A percentile compares a stretch with the other conserved stretches of the same genome.
phyloP scores from a whole-genome alignment of 2,797 vertebrate genomes.

The Phoeniculus purpureus region DNA sequence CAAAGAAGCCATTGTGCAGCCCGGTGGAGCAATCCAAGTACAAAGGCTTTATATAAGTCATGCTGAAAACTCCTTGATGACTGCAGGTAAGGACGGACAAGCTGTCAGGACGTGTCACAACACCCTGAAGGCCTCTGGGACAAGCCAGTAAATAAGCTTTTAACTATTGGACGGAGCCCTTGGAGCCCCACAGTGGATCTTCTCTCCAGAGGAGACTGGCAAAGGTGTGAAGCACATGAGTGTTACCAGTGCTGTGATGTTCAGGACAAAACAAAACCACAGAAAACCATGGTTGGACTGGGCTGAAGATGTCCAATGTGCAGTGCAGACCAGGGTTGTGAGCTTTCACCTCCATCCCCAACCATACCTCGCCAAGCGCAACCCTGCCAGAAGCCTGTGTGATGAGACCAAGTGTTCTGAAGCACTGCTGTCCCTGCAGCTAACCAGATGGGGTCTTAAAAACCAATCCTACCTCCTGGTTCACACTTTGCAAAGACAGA shows the following conservation, averaged over 20 bases:
- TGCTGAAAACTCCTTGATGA: constrained; percentile 75
- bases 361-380: neutral
- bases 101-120: constrained; percentile 48
- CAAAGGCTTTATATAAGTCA: constrained; percentile 71
- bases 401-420: rapidly evolving
- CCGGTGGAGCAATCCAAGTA: constrained; percentile 71
- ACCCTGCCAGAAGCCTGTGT: rapidly evolving
- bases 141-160: neutral
- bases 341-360: neutral
- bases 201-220: neutral
- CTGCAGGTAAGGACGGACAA: constrained; percentile 66
- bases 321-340: rapidly evolving
- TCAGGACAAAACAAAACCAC: neutral
- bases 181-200: neutral
- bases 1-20: constrained; percentile 76
- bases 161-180: neutral
- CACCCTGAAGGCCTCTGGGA: constrained; percentile 28
- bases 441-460: neutral
- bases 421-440: rapidly evolving
- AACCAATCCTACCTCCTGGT: neutral
- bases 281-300: rapidly evolving
- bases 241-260: rapidly evolving
- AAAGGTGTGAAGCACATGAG: neutral
- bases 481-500: neutral
- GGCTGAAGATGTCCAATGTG: neutral